Evolutionary conservation across 2,797 vertebrate genomes (phyloP).

Genomic region (Brachyalestes nurse): DNA sequence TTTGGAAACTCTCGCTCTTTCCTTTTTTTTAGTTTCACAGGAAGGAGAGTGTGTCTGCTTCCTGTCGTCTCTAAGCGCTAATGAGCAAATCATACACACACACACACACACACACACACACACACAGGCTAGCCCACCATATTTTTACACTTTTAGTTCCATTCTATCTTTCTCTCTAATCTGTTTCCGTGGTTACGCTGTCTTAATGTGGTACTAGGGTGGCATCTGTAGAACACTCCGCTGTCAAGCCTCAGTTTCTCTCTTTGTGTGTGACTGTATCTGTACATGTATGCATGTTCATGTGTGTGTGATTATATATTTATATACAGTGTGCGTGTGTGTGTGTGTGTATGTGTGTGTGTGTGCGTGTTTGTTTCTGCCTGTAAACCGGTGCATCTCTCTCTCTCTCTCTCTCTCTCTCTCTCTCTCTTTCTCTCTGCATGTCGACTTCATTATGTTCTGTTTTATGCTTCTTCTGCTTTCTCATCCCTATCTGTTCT

Average conservation of each 20-base stretch:
- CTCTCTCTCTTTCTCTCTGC: too few relatives aligned
- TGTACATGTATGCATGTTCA: too few relatives aligned
- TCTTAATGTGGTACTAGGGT: slow-evolving; percentile 39
- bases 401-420: too few relatives aligned
- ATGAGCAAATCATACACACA: slow-evolving; percentile 40
- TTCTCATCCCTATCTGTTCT: slow-evolving; percentile 1
- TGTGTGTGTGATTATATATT: background rate
- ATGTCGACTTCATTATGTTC: slow-evolving; percentile 1
- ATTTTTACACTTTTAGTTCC: slow-evolving; percentile 39
- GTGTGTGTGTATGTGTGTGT: background rate
- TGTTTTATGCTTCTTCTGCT: slow-evolving; percentile 4
- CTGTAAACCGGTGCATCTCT: background rate
- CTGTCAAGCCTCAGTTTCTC: slow-evolving; percentile 21
- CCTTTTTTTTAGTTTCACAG: slow-evolving; percentile 50
- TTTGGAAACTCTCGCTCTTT: slow-evolving; percentile 32
- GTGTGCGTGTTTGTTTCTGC: background rate
- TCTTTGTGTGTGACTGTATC: too few relatives aligned
- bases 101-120: slow-evolving; percentile 36
- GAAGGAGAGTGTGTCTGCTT: slow-evolving; percentile 54
- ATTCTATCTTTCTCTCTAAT: slow-evolving; percentile 23
- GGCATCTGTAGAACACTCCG: slow-evolving; percentile 24
- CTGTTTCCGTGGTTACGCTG: slow-evolving; percentile 43
- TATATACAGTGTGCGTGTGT: too few relatives aligned
- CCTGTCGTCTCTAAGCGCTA: slow-evolving; percentile 53
- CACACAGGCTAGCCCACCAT: slow-evolving; percentile 27